These are phyloP conservation scores for Entelurus aequoreus DNA, from an alignment of 2,113 vertebrate species.

Conservation along the genomic window DNA sequence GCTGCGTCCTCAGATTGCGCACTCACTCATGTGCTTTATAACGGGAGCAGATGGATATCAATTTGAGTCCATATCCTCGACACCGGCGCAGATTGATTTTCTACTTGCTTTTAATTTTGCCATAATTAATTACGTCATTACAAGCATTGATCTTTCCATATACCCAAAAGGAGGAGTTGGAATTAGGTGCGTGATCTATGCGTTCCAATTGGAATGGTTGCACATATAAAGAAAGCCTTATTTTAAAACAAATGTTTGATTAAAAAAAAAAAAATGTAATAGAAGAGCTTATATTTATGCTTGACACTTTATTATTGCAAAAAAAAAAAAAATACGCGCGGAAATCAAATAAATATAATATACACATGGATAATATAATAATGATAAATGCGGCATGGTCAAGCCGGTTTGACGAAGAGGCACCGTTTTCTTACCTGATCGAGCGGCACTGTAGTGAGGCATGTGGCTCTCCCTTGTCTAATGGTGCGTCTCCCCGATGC, in stretches of 20 bases:
- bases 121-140: conserved; percentile 99
- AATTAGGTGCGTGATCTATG: conserved; percentile 62
- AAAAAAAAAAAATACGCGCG: no score
- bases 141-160: conserved; percentile 98
- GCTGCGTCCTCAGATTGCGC: conserved; percentile 81
- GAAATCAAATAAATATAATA: no score
- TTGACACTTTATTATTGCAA: no score
- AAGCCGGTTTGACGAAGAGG: conserved; percentile 56
- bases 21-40: conserved; percentile 91
- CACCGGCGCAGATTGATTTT: conserved; percentile 99
- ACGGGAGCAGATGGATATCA: conserved; percentile 98
- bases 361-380: no score
- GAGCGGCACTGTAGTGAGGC: conserved; percentile 77
- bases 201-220: conserved; percentile 63
- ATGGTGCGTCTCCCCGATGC: conserved; percentile 80
- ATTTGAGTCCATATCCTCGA: conserved; percentile 95
- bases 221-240: conserved; percentile 18
- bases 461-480: conserved; percentile 79
- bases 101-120: conserved; percentile 99
- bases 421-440: conserved; percentile 78
- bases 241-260: background rate
- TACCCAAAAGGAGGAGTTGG: conserved; percentile 78
- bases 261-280: no score
- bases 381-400: conserved; percentile 27
- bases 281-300: no score